These are phyloP conservation scores for Mormoops blainvillei DNA, from an alignment of 2,113 vertebrate genomes.

Conservation along the genomic window DNA sequence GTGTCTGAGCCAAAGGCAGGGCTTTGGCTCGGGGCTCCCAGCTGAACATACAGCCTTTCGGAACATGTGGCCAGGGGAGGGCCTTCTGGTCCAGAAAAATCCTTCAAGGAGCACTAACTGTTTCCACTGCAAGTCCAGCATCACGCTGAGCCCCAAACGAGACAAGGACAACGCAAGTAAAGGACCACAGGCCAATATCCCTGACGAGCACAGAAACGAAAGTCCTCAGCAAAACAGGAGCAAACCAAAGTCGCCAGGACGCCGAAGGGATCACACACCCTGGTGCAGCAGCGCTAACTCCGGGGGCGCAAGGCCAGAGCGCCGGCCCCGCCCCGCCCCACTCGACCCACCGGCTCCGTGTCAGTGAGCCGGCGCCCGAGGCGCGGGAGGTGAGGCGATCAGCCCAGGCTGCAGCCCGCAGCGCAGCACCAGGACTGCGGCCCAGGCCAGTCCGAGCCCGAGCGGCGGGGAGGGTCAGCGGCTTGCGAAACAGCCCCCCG, in stretches of 20 bases:
- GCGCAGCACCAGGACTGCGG: background rate
- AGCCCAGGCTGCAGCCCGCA: background rate
- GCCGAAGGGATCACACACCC: background rate
- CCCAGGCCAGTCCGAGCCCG: background rate
- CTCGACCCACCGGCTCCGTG: too few relatives aligned
- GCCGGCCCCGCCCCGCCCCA: too few relatives aligned
- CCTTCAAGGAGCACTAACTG: background rate
- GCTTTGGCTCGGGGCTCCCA: background rate
- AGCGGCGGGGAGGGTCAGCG: background rate
- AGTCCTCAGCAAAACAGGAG: background rate
- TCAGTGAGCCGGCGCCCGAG: too few relatives aligned
- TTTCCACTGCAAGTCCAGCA: background rate
- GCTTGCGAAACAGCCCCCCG: background rate
- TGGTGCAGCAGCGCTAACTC: too few relatives aligned
- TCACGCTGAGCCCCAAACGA: background rate
- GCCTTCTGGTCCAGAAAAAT: background rate
- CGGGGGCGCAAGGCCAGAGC: too few relatives aligned
- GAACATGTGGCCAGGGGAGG: background rate
- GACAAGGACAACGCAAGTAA: background rate
- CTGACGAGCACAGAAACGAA: background rate
- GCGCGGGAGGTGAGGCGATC: too few relatives aligned
- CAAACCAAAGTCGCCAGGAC: background rate
- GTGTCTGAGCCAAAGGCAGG: background rate
- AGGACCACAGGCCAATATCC: background rate
- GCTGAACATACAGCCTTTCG: background rate